These are phyloP conservation scores for Euleptes europaea DNA, from an alignment of 2,113 vertebrate genomes.

Conservation along the genomic window DNA sequence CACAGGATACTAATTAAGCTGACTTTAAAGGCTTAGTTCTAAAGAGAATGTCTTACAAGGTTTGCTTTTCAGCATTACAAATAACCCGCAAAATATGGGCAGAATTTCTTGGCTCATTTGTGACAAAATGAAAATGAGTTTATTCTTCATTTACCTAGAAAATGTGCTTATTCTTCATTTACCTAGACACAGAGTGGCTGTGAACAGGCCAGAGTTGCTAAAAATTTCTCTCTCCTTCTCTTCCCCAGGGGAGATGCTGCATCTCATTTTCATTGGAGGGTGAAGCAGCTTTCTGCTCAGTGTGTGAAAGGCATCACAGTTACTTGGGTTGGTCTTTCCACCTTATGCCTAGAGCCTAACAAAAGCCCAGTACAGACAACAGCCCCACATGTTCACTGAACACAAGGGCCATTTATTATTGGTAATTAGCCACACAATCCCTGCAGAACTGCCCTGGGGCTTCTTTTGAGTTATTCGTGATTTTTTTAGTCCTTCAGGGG, in stretches of 20 bases:
- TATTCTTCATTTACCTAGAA: neutral
- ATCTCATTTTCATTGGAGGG: neutral
- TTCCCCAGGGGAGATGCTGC: neutral
- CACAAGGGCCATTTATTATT: too few species aligned
- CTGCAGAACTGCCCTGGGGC: too few species aligned
- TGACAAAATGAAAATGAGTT: accelerated
- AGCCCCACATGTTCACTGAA: too few species aligned
- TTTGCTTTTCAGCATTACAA: neutral
- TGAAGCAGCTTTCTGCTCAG: neutral
- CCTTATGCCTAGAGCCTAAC: neutral
- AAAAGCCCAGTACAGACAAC: too few species aligned
- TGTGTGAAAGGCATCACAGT: neutral
- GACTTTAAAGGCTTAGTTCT: accelerated
- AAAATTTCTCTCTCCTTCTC: neutral
- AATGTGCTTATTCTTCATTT: neutral
- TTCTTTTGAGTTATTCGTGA: too few species aligned
- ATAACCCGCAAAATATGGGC: neutral
- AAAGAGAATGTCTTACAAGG: accelerated
- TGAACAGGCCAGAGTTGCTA: neutral
- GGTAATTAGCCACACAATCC: too few species aligned
- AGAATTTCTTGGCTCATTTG: neutral
- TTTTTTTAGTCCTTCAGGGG: too few species aligned
- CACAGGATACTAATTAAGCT: accelerated
- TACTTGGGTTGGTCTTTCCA: neutral
- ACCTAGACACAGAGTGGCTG: neutral